Percentiles rank a stretch among this genome's conserved stretches.
These are phyloP conservation scores for Semaprochilodus insignis DNA, from an alignment of 2,797 vertebrate species.

Conservation along the genomic window DNA sequence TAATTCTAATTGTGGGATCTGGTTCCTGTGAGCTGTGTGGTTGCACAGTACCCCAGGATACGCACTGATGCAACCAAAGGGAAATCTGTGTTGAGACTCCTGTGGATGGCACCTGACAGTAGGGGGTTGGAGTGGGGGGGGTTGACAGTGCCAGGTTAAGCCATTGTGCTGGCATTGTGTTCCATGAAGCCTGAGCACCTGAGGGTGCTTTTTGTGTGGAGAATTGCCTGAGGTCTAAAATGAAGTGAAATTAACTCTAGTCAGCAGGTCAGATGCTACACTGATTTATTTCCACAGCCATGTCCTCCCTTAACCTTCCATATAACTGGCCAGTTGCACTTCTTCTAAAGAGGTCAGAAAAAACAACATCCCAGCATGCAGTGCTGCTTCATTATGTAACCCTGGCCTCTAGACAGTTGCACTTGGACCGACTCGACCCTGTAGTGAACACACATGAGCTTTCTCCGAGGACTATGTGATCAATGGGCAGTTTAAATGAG, in stretches of 20 bases:
- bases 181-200: constrained; percentile 2
- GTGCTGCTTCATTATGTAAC: constrained; percentile 38
- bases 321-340: constrained; percentile 9
- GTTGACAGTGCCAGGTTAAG: constrained; percentile 37
- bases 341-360: constrained; percentile 19
- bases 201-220: constrained; percentile 1
- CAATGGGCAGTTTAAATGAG: constrained; percentile 31
- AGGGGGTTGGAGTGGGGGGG: constrained; percentile 8
- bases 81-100: constrained; percentile 54
- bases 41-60: constrained; percentile 41
- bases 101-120: constrained; percentile 41
- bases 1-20: constrained; percentile 58
- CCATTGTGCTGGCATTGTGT: constrained; percentile 29
- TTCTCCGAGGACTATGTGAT: constrained; percentile 12
- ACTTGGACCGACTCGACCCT: constrained; percentile 32
- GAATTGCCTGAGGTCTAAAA: constrained; percentile 29
- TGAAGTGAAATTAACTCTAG: constrained; percentile 40
- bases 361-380: constrained; percentile 25
- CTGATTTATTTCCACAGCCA: constrained; percentile 28
- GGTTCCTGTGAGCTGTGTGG: constrained; percentile 46
- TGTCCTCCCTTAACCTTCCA: constrained; percentile 3
- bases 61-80: constrained; percentile 57
- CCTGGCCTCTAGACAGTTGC: constrained; percentile 27
- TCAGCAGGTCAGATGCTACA: constrained; percentile 19
- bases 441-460: constrained; percentile 3